Evolutionary conservation across 2,797 vertebrate genomes (phyloP), one percentile per base, ranked within the genome.

Genomic region (Pangasius sanitwongsei): DNA sequence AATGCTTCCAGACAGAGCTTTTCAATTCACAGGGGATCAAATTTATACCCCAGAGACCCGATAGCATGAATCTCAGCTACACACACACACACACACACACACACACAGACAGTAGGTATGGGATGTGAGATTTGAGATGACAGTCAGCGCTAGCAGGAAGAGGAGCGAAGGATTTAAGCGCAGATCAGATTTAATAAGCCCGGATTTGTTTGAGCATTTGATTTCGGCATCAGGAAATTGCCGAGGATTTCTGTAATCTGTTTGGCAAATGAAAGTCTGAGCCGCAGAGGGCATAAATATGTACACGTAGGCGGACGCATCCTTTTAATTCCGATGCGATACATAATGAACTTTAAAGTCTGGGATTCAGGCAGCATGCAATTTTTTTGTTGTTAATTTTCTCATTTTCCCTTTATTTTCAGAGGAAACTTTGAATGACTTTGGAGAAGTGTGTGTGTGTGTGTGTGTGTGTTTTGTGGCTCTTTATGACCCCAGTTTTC

Each of bases 401-500:
- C 61, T 83, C 41, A n/a, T 48, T 67, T 31, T 8, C 28, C 1
- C 3, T 28, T 53, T 83, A 18, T n/a, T 90, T 86, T 87, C 18
- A 83, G 34, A 89, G 59, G 31, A 87, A 89, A 83, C 78, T 89
- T 91, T 78, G 48, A 84, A 88, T 70, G 80, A 83, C 84, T 84
- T 86, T 82, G n/a, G 37, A 88, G 61, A 80, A 65, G 37, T 86
- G 72, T 87, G 31, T 85, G 65, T 70, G 74, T 65, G 69, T 53
- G 83, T 84, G 87, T 89, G 89, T 87, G 86, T 83, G 86, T 91
- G 67, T 87, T 48, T 57, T 67, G 48, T 63, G 72, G 78, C 91
- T 94, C 92, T 92, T 91, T 92, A 91, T 93, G 93, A 94, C 93
- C 93, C 89, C 88, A 94, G 93, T 93, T 92, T 86, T 86, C 86